Conservation (phyloP, 2,113 vertebrate species). For the Zosterops hypoxanthus region DNA sequence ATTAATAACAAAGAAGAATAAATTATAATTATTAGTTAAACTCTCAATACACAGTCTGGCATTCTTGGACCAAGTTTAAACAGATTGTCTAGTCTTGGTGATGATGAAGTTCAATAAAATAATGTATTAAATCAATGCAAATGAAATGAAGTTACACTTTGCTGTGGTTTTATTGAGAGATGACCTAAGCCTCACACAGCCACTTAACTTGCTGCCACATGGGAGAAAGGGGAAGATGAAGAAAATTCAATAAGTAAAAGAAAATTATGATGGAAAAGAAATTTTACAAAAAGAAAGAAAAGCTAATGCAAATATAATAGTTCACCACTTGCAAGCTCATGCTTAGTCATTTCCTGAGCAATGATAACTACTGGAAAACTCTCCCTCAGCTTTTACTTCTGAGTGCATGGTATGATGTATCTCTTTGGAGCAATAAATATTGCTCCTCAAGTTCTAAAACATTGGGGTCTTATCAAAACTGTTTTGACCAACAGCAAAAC, state of each 20-base stretch:
- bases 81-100: neutral
- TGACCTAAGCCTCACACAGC: neutral
- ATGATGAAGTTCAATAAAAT: neutral
- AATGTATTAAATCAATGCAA: neutral
- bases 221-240: neutral
- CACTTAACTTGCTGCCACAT: neutral
- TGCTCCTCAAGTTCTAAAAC: neutral
- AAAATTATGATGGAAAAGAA: neutral
- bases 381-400: neutral
- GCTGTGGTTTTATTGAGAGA: neutral
- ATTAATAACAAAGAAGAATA: neutral
- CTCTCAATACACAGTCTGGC: neutral
- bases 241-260: neutral
- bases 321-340: neutral
- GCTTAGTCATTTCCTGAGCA: neutral
- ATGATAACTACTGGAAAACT: neutral
- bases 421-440: neutral
- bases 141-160: neutral
- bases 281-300: too few species aligned
- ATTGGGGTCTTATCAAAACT: neutral
- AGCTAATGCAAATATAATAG: neutral
- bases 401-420: neutral
- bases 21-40: slow-evolving; percentile 19
- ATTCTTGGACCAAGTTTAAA: neutral
- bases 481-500: neutral